Evolutionary conservation across 2,888 invertebrate genomes (phyloP), one percentile per base, ranked within the genome.

Genomic region (Thelaira solivaga): DNA sequence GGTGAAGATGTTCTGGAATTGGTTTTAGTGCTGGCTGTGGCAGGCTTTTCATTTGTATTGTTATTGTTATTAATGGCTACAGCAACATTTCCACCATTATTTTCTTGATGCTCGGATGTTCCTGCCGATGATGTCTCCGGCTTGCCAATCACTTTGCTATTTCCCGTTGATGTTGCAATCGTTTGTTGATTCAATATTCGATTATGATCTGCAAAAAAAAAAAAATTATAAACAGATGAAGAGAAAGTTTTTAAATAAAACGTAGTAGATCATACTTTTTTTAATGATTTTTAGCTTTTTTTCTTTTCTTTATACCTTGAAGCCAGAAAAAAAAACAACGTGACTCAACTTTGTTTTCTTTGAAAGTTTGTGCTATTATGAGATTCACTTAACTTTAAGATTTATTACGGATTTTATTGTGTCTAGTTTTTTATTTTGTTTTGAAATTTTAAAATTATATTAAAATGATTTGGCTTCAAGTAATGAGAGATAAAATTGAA

Each of bases 181-280:
- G 80, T 61, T 55, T n/a, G n/a, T n/a, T 49, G 73, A 67, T 78
- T 78, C 59, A 68, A 59, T 36, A 72, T 80, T 36, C 81, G 81
- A 81, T 81, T 82, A 76, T 82, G 82, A 81, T 82, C 82, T 82
- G 72, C 10, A 81, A 81, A 53, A 36, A 51, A 1, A 24, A 26
- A 26, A 26, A 26, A 6, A 1, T 13, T 4, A 39, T 13, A 47
- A 62, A 4, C 61, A 22, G 43, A 47, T 36, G 7, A 29, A 51
- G 53, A 71, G 55, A 74, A 65, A 78, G 64, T 74, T 65, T 59
- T 61, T 47, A 41, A 45, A 62, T 34, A 5, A 55, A 22, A 68
- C 24, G 34, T 8, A 43, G 34, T 67, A 16, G 8, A 11, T 51
- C 26, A 39, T 51, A 39, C 8, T 34, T 67, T 36, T 36, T 57